phyloP scores from a whole-genome alignment of 2,113 vertebrate species.

The Balaeniceps rex region DNA sequence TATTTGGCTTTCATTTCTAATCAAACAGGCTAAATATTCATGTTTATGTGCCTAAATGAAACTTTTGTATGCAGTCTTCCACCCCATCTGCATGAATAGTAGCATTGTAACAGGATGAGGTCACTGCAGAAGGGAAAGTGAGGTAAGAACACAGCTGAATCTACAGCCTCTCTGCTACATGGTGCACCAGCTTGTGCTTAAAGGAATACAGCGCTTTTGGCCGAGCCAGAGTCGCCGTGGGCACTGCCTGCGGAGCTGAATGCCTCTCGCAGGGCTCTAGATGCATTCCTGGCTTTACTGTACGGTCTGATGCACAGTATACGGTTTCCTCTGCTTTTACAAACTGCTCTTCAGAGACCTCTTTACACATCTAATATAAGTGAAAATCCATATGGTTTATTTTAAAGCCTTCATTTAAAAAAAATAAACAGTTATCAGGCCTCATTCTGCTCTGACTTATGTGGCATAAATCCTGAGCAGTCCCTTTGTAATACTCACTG shows the following conservation, averaged over 20 bases:
- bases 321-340: constrained; percentile 46
- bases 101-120: constrained; percentile 94
- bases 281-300: constrained; percentile 30
- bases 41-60: constrained; percentile 88
- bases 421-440: constrained; percentile 20
- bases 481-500: constrained; percentile 8
- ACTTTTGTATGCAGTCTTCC: constrained; percentile 85
- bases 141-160: constrained; percentile 94
- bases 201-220: constrained; percentile 58
- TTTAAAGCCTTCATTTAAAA: constrained; percentile 44
- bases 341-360: constrained; percentile 56
- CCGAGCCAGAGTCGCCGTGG: background rate
- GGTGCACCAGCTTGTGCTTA: constrained; percentile 72
- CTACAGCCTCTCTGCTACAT: constrained; percentile 75
- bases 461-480: constrained; percentile 35
- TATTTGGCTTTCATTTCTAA: constrained; percentile 77
- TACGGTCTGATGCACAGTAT: constrained; percentile 48
- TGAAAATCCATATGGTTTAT: constrained; percentile 56
- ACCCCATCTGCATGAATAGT: constrained; percentile 92
- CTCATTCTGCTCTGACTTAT: constrained; percentile 55
- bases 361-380: constrained; percentile 51
- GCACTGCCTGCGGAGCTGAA: constrained; percentile 43
- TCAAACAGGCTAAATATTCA: constrained; percentile 77
- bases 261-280: constrained; percentile 32
- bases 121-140: constrained; percentile 89